Evolutionary conservation across 2,797 vertebrate species (phyloP), one percentile per base, ranked within the genome.

Genomic region (Centroberyx gerrardi): DNA sequence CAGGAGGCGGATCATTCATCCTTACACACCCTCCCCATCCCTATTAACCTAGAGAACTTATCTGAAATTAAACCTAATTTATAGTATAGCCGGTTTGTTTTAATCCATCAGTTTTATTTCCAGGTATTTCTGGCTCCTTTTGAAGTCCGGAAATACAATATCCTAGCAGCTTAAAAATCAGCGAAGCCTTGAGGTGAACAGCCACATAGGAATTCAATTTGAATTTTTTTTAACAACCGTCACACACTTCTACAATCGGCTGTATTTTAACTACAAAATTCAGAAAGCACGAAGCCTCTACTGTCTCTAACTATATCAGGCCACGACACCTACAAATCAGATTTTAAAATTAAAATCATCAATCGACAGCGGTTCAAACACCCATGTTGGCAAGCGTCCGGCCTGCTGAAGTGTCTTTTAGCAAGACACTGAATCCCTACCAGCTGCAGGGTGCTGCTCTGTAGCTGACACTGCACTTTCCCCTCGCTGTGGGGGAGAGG

Each of bases 1-100:
- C 80, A 72, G 65, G 83, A 74, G 73, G 72, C 49, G 33, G 40
- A 73, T 52, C 65, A 75, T 83, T 87, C 42, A 70, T 76, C 69
- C 73, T 61, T 0, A 17, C 1, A 31, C 44, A 55, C 65, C 81
- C 48, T 9, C 42, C 8, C 13, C 42, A 3, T 10, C 4, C 33
- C 33, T 36, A 10, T 12, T 9, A 12, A 66, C 18, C 55, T 27
- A 3, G 49, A 76, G 18, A 62, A 75, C 53, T 67, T 4, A 33
- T 53, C 33, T 55, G 44, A 33, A 44, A 59, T n/a, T 28, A 15
- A 53, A 46, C 17, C 12, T 22, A 28, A 72, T 61, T 66, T 33
- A 17, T 7, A 7, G 4, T 33, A 4, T 13, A 44, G 9, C 22
- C 52, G 13, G 52, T 63, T 28, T 58, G 4, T 31, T 55, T 22